Conservation (phyloP, 2,888 invertebrate genomes). For the Cephus rjabovi region DNA sequence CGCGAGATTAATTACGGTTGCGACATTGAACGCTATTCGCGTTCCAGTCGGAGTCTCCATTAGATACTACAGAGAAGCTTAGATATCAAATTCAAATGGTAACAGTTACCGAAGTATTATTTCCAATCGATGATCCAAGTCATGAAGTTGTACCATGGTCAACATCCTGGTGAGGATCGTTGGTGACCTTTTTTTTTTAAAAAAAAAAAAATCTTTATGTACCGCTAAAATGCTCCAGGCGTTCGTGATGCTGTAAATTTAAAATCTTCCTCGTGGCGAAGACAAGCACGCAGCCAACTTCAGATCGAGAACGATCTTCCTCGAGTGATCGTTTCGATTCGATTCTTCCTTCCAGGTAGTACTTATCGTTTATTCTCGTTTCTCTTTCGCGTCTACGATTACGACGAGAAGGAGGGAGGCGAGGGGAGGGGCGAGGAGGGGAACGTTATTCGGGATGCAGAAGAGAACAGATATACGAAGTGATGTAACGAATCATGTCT, state of each 20-base stretch:
- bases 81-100: not conserved
- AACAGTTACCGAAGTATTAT: not conserved
- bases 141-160: not conserved
- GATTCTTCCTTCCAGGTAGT: not conserved
- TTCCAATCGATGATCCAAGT: not conserved
- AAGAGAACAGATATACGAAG: not conserved
- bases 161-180: not conserved
- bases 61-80: not conserved
- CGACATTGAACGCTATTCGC: not conserved
- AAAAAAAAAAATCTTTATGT: not conserved
- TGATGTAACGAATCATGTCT: not conserved
- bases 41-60: not conserved
- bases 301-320: not conserved
- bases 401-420: not conserved
- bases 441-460: not conserved
- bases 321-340: not conserved
- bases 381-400: not conserved
- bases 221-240: slow-evolving; percentile 20
- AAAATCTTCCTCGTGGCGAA: slow-evolving; percentile 17
- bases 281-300: slow-evolving; percentile 1
- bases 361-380: not conserved
- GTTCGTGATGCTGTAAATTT: slow-evolving; percentile 30
- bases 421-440: not conserved
- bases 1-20: not conserved
- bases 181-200: not conserved